Evolutionary conservation across 2,797 vertebrate genomes (phyloP).

Genomic region (Acrossocheilus fasciatus): DNA sequence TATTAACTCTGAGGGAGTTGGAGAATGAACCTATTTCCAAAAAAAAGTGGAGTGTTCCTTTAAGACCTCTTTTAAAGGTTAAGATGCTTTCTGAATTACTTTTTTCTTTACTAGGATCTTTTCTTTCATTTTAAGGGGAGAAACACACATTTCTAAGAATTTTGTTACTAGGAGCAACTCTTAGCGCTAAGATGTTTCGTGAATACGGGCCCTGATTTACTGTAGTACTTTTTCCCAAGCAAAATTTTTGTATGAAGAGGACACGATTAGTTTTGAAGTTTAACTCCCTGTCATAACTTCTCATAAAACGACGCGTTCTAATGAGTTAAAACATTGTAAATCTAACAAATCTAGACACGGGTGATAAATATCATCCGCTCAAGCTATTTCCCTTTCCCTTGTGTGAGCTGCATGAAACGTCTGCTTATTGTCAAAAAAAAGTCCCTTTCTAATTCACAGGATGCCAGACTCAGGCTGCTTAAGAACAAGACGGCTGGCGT

Average conservation of each 20-base stretch:
- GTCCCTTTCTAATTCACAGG: constrained; percentile 33
- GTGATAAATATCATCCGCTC: constrained; percentile 3
- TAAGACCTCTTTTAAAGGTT: no score
- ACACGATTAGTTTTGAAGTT: constrained; percentile 12
- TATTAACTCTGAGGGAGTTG: no score
- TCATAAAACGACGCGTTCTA: not conserved
- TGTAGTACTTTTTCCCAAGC: not conserved
- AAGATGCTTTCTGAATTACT: no score
- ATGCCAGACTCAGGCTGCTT: constrained; percentile 18
- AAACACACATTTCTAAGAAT: no score
- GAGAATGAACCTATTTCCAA: no score
- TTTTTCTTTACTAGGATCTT: no score
- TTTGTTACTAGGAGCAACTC: no score
- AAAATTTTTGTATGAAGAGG: not conserved
- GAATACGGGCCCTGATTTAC: not conserved
- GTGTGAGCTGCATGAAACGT: constrained; percentile 18
- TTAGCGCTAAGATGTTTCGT: no score
- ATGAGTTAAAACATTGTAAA: constrained; percentile 17
- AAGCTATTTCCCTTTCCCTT: not conserved
- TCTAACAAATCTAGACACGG: not conserved
- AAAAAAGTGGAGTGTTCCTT: no score
- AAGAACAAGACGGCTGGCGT: constrained; percentile 14
- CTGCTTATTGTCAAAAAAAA: constrained; percentile 15
- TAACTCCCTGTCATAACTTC: not conserved
- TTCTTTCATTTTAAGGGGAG: no score